Evolutionary conservation across 2,888 invertebrate species (phyloP).

Genomic region (Capitulum mitella): DNA sequence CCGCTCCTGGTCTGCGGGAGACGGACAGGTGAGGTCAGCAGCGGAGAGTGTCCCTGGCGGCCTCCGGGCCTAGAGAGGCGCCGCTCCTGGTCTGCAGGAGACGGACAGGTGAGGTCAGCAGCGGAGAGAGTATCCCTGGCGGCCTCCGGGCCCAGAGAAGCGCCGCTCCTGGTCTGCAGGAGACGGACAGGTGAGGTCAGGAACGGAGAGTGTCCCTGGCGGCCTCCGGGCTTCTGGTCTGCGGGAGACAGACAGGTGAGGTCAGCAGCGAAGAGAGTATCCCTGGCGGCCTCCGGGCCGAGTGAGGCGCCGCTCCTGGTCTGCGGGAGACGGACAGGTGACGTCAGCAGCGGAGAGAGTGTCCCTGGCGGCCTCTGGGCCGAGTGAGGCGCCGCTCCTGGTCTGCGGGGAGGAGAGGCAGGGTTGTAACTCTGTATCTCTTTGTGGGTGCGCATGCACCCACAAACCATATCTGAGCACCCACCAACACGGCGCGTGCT

Average conservation of each 20-base stretch:
- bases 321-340: too few species aligned
- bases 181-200: too few species aligned
- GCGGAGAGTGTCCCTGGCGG: background rate
- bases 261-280: background rate
- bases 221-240: conserved; percentile 8
- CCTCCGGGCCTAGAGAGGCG: conserved; percentile 5
- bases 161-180: background rate
- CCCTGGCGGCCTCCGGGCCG: background rate
- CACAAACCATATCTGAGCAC: too few species aligned
- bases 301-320: conserved; percentile 6
- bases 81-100: background rate
- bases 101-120: too few species aligned
- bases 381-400: conserved; percentile 5
- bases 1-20: background rate
- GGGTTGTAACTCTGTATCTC: too few species aligned
- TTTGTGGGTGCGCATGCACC: too few species aligned
- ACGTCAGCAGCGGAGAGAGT: background rate
- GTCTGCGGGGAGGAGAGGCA: too few species aligned
- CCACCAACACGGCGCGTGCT: too few species aligned
- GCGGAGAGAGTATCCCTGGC: background rate
- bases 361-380: background rate
- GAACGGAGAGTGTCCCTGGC: background rate
- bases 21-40: too few species aligned
- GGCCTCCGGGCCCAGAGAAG: conserved; percentile 9
- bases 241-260: too few species aligned